Conservation (phyloP, 2,113 vertebrate species). For the Dasyurus viverrinus region DNA sequence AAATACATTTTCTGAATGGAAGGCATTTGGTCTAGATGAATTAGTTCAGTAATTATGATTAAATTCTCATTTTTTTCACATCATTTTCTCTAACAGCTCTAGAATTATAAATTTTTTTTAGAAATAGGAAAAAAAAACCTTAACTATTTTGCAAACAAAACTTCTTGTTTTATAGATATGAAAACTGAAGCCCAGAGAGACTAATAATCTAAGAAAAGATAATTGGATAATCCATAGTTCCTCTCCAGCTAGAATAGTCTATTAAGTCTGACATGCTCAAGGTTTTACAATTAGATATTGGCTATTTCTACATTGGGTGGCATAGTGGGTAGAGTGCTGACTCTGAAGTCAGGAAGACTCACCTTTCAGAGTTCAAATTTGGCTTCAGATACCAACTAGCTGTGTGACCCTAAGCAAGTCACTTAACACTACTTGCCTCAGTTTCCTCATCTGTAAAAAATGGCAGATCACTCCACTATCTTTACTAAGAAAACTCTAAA, state of each 20-base stretch:
- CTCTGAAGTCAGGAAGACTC: background rate
- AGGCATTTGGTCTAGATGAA: constrained; percentile 7
- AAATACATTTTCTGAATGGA: background rate
- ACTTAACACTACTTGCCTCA: background rate
- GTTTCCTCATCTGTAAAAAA: background rate
- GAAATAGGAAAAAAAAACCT: background rate
- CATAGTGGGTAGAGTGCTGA: background rate
- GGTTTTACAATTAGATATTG: background rate
- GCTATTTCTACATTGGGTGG: background rate
- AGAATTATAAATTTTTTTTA: background rate
- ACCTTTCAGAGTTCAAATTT: background rate
- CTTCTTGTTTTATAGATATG: background rate
- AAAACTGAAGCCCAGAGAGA: background rate
- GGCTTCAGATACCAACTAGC: background rate
- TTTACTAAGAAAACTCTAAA: background rate
- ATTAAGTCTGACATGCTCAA: background rate
- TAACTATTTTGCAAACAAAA: background rate
- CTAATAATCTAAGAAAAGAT: background rate
- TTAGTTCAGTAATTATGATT: background rate
- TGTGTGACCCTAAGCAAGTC: background rate
- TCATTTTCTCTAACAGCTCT: background rate
- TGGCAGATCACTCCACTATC: background rate
- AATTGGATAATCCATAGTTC: background rate
- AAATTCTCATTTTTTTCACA: background rate
- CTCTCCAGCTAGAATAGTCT: background rate